Base-by-base conservation (phyloP, 37 sponge, comb jelly and placozoan species). In the Haliclona indistincta region DNA sequence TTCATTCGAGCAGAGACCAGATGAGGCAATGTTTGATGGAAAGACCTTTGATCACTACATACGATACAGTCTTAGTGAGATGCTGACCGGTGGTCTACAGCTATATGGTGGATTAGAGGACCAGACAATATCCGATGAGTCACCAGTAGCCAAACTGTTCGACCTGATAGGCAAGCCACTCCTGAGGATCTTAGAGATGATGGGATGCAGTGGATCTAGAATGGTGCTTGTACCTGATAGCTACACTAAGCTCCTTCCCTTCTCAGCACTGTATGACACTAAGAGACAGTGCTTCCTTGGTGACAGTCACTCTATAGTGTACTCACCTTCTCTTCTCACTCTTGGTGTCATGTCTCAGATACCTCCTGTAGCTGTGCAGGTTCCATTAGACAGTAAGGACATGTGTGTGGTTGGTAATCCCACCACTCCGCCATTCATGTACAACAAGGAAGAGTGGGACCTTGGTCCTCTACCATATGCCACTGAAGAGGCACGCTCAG, bases 381-480 rank as follows among this genome's bases (percentile, higher is more conserved):
- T 83, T 0, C 79, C 80, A 25, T 54, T 35, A 53, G 67, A 84
- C 34, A 6, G 25, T 5, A 42, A 53, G 0, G 37, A 53, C 8
- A 38, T 84, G 26, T 71, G 78, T 51, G 62, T 90, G 28, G 86
- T 90, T 3, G 91, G 91, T 32, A 76, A 90, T 37, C 91, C 91
- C 23, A 63, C 75, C 58, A 90, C 81, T 33, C 91, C 91, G 25
- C 41, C 62, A 56, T 84, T 90, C 43, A 51, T 39, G 7, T 51
- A 80, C 53, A 70, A 84, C 22, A 41, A 38, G 4, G 76, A 73
- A 20, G 62, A 67, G 51, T 75, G 86, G 71, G 66, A 19, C 30
- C 73, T 84, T 11, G 91, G 91, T 22, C 75, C 74, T 42, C 80
- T 90, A 4, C 91, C 91, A 6, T 65, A 81, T 76, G 85, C 91